A percentile compares a stretch with the other conserved stretches of the same genome.
Evolutionary conservation across 1,140 invertebrate species (phyloP).

Genomic region (Maniola jurtina): DNA sequence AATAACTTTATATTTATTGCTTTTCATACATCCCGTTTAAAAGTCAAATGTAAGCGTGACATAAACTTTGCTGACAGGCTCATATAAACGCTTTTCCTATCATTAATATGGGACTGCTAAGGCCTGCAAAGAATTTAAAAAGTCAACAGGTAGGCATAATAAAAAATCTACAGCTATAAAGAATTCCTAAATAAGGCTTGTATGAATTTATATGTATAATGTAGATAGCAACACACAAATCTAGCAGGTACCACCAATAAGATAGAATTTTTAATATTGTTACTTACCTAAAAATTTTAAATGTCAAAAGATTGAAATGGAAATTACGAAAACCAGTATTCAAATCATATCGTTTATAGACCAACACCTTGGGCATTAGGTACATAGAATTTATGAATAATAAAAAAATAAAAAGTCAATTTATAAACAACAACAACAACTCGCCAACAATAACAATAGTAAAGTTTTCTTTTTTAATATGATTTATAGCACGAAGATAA

Average conservation of each 20-base stretch:
- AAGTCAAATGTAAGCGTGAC: constrained; percentile 31
- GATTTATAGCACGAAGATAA: constrained; percentile 13
- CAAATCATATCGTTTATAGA: not conserved
- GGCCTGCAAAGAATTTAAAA: too few relatives aligned
- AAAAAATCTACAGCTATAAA: too few relatives aligned
- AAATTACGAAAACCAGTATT: not conserved
- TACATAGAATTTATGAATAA: not conserved
- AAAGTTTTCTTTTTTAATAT: not conserved
- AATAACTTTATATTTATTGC: constrained; percentile 60
- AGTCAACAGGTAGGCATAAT: too few relatives aligned
- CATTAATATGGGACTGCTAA: too few relatives aligned
- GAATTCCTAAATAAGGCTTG: too few relatives aligned
- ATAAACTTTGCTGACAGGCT: not conserved
- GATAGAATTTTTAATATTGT: not conserved
- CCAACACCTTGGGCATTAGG: not conserved
- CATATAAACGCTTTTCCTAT: too few relatives aligned
- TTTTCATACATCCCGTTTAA: constrained; percentile 35
- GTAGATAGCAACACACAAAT: too few relatives aligned
- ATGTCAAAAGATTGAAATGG: not conserved
- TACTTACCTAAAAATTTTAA: not conserved
- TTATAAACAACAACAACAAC: not conserved
- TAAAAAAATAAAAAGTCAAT: not conserved
- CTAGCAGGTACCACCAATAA: not conserved
- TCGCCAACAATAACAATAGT: not conserved
- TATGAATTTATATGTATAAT: too few relatives aligned